phyloP scores from a whole-genome alignment of 2,113 vertebrate genomes.

The Hemiscyllium ocellatum region DNA sequence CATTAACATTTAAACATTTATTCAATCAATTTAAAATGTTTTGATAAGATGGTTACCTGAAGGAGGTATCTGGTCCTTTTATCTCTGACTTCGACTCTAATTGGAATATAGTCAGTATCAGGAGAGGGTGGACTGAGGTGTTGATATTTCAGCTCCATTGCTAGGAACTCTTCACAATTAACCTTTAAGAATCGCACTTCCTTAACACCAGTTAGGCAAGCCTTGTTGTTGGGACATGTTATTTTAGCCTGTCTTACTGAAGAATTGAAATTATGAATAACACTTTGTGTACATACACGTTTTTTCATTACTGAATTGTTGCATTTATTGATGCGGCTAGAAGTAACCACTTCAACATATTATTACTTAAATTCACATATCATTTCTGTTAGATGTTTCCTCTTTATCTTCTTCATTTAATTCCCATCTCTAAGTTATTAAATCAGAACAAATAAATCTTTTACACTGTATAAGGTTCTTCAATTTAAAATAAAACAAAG shows the following conservation, averaged over 20 bases:
- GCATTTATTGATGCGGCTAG: background rate
- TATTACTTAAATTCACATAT: background rate
- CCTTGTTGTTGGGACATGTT: slow-evolving; percentile 52
- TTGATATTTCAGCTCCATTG: slow-evolving; percentile 54
- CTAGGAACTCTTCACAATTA: slow-evolving; percentile 58
- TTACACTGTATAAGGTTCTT: background rate
- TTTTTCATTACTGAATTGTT: background rate
- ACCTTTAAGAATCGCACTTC: slow-evolving; percentile 53
- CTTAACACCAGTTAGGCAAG: slow-evolving; percentile 48
- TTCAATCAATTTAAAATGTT: background rate
- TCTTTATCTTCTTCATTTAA: background rate
- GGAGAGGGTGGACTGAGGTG: slow-evolving; percentile 55
- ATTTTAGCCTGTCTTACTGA: slow-evolving; percentile 49
- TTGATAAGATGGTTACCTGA: slow-evolving; percentile 46
- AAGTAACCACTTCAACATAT: background rate
- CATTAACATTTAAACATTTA: background rate
- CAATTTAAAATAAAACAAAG: background rate
- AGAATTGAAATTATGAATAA: slow-evolving; percentile 22
- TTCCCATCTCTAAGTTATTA: background rate
- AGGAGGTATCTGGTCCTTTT: slow-evolving; percentile 49
- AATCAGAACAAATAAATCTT: background rate
- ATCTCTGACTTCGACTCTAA: slow-evolving; percentile 57
- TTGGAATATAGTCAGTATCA: slow-evolving; percentile 55
- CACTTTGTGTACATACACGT: background rate
- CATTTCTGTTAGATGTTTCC: background rate